phyloP scores from a whole-genome alignment of 2,888 invertebrate genomes.

The Temnothorax rugatulus region DNA sequence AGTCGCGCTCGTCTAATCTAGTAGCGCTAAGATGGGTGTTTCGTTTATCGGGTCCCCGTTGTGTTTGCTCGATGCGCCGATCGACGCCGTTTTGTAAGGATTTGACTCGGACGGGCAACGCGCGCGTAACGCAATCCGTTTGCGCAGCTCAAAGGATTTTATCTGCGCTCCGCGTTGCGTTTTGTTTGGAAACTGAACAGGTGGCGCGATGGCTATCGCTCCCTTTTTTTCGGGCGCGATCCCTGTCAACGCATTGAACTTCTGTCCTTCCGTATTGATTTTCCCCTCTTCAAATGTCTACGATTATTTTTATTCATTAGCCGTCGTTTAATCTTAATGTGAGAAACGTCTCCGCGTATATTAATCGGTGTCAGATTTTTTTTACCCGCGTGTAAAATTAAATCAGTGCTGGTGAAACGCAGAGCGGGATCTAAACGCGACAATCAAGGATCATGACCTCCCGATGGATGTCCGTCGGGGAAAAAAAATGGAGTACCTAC shows the following conservation, averaged over 20 bases:
- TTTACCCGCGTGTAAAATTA: constrained; percentile 17
- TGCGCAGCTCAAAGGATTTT: constrained; percentile 33
- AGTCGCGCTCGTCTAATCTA: constrained; percentile 77
- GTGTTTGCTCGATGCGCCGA: constrained; percentile 69
- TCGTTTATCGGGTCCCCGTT: constrained; percentile 64
- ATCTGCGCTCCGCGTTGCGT: neutral
- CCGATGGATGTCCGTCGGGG: constrained; percentile 51
- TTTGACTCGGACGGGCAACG: constrained; percentile 32
- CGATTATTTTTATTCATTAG: constrained; percentile 5
- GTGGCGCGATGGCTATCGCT: constrained; percentile 27
- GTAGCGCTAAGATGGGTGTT: constrained; percentile 70
- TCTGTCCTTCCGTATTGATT: neutral
- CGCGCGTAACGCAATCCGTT: neutral
- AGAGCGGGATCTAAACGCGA: constrained; percentile 75
- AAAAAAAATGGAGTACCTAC: constrained; percentile 40
- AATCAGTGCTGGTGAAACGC: constrained; percentile 51
- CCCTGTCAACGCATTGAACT: neutral
- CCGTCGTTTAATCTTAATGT: constrained; percentile 28
- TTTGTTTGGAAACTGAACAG: constrained; percentile 47
- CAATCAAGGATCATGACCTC: constrained; percentile 67
- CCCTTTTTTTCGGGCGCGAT: neutral
- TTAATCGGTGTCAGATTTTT: constrained; percentile 27
- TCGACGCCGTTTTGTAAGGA: constrained; percentile 48
- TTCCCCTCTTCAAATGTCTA: neutral
- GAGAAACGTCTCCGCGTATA: neutral